A percentile compares a stretch with the other conserved stretches of the same genome.
phyloP scores from a whole-genome alignment of 1,140 invertebrate genomes.

The Drosophila nigromelanica region DNA sequence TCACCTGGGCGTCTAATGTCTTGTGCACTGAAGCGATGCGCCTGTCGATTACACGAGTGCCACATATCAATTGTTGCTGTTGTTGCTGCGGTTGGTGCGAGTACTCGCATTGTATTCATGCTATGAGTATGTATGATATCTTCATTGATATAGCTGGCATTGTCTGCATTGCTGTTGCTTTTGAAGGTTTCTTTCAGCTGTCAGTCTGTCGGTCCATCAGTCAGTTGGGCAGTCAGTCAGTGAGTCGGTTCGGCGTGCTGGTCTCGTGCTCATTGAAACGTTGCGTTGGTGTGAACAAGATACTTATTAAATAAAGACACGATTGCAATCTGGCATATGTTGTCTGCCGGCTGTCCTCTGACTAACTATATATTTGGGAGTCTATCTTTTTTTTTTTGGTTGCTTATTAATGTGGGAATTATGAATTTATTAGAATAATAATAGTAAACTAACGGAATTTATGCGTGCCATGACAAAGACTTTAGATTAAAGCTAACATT shows the following conservation, averaged over 20 bases:
- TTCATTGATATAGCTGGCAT: slow-evolving; percentile 76
- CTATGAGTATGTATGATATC: slow-evolving; percentile 58
- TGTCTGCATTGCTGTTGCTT: slow-evolving; percentile 66
- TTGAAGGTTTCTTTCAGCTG: slow-evolving; percentile 77
- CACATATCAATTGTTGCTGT: slow-evolving; percentile 23
- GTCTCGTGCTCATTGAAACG: slow-evolving; percentile 62
- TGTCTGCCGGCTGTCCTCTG: slow-evolving; percentile 24
- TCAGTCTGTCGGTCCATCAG: slow-evolving; percentile 43
- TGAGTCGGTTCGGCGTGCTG: slow-evolving; percentile 15
- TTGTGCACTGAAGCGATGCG: slow-evolving; percentile 61
- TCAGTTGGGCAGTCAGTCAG: slow-evolving; percentile 32
- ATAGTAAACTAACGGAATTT: slow-evolving; percentile 70
- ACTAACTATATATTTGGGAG: slow-evolving; percentile 7
- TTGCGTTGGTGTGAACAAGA: slow-evolving; percentile 63
- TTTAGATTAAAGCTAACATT: slow-evolving; percentile 54
- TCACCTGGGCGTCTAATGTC: slow-evolving; percentile 45
- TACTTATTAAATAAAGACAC: slow-evolving; percentile 52
- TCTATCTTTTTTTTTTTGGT: slow-evolving; percentile 44
- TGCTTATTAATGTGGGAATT: slow-evolving; percentile 76
- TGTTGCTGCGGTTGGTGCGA: slow-evolving; percentile 10
- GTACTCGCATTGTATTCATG: slow-evolving; percentile 52
- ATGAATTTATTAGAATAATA: slow-evolving; percentile 76
- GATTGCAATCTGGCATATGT: slow-evolving; percentile 42
- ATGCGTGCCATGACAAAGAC: slow-evolving; percentile 66
- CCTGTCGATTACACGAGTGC: slow-evolving; percentile 36